Base-by-base conservation (phyloP, 2,113 vertebrate species). In the Beaufortia kweichowensis region DNA sequence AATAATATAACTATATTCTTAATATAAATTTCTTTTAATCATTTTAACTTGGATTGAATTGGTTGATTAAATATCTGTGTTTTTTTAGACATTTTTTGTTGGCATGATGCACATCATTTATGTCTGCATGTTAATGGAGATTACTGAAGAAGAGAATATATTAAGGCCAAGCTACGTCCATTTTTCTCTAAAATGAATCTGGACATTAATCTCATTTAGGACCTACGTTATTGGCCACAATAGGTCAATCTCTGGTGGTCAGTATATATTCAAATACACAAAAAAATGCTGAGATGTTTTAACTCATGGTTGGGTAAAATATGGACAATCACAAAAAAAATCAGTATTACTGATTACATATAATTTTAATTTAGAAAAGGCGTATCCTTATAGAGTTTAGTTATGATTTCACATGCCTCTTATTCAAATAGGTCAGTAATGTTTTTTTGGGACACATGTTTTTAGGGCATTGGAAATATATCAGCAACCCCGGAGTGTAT, bases 341-440 rank as follows among this genome's bases (percentile, higher is more conserved):
- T 39, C 7, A 10, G 7, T 39, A 9, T 39, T 39, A 39, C 4
- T 46, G 43, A n/a, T 46, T 69, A 23, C 8, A 35, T 10, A 70
- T 39, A 14, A 11, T 33, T 33, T 23, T 28, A 69, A 35, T n/a
- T 23, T 31, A 55, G 28, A 2, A 33, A 50, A 31, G 48, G 11
- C 39, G 23, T 29, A 17, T 53, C 35, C 5, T 31, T 21, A 6
- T 43, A 31, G 48, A 35, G 75, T 35, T 29, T 70, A 31, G 53
- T 10, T 19, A 56, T 24, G 33, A 24, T 24, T 23, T 67, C 11
- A 62, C 26, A 29, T 43, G 23, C 41, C 59, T 77, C 3, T 14
- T 61, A 48, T 55, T 65, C 23, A 77, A 77, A 69, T 77, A 35
- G 65, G 65, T 70, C 76, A 77, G 35, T 48, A 29, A 46, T 60